These are phyloP conservation scores for Remorina albescens DNA, from an alignment of 2,797 vertebrate genomes.

Conservation along the genomic window DNA sequence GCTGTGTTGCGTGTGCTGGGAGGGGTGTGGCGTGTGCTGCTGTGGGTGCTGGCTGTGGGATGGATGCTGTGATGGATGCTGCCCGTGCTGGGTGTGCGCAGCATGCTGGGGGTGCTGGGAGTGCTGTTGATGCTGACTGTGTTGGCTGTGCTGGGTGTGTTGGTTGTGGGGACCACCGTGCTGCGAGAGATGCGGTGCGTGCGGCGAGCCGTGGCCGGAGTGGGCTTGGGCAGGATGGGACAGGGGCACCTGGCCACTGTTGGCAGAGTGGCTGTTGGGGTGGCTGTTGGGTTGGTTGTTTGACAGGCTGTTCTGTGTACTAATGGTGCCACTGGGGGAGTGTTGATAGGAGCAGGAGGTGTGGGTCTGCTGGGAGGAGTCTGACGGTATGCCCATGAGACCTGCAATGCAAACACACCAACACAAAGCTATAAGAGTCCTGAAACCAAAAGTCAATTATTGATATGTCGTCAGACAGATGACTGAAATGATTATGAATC, in stretches of 20 bases:
- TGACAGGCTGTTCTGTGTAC: slow-evolving; percentile 90
- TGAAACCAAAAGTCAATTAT: accelerated
- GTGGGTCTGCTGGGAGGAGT: slow-evolving; percentile 91
- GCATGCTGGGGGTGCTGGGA: slow-evolving; percentile 76
- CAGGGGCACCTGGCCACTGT: slow-evolving; percentile 88
- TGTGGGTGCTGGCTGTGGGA: slow-evolving; percentile 83
- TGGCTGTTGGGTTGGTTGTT: slow-evolving; percentile 90
- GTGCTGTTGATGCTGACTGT: slow-evolving; percentile 83
- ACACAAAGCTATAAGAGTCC: slow-evolving; percentile 1
- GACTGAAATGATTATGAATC: not conserved
- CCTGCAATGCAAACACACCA: slow-evolving; percentile 76
- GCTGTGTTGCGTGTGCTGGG: slow-evolving; percentile 86
- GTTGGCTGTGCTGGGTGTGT: slow-evolving; percentile 72
- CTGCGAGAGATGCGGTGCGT: slow-evolving; percentile 87
- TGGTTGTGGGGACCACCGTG: slow-evolving; percentile 83
- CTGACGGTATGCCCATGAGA: slow-evolving; percentile 91
- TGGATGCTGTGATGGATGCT: slow-evolving; percentile 85
- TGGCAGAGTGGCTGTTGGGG: slow-evolving; percentile 88
- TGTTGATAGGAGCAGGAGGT: slow-evolving; percentile 95
- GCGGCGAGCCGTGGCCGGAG: slow-evolving; percentile 83
- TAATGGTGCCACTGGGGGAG: slow-evolving; percentile 90
- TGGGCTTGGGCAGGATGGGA: slow-evolving; percentile 89
- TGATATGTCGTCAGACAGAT: not conserved
- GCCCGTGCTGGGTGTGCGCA: slow-evolving; percentile 80
- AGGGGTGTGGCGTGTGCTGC: slow-evolving; percentile 82